phyloP scores from a whole-genome alignment of 2,113 vertebrate genomes.

The Dasyurus viverrinus region DNA sequence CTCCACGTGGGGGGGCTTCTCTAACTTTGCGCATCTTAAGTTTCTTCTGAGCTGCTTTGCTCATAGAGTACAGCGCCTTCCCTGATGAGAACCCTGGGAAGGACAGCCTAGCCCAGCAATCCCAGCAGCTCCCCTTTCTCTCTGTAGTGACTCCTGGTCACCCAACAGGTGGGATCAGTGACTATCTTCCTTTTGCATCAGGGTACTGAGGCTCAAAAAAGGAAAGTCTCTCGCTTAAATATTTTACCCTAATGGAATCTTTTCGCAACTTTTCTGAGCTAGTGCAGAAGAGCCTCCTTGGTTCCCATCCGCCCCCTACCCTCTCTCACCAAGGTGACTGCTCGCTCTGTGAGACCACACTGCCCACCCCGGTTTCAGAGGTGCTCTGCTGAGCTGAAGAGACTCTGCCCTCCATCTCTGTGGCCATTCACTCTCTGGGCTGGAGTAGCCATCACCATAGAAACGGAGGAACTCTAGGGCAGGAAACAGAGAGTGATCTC shows the following conservation, averaged over 20 bases:
- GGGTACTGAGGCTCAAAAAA: neutral
- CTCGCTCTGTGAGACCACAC: neutral
- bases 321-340: neutral
- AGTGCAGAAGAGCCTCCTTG: neutral
- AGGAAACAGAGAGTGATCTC: neutral
- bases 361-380: neutral
- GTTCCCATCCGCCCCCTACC: neutral
- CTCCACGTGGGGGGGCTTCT: too few species aligned
- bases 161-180: neutral
- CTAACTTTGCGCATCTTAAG: too few species aligned
- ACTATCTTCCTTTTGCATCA: neutral
- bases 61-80: too few species aligned
- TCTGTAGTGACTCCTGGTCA: neutral
- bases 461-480: neutral
- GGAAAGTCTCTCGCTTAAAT: neutral
- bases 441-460: neutral
- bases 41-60: too few species aligned
- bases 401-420: neutral
- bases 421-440: neutral
- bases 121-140: neutral
- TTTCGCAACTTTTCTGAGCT: neutral
- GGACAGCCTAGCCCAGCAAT: neutral
- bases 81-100: neutral
- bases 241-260: neutral
- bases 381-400: neutral